Conservation (phyloP, 1,140 invertebrate species). For the Tetranychus cinnabarinus region DNA sequence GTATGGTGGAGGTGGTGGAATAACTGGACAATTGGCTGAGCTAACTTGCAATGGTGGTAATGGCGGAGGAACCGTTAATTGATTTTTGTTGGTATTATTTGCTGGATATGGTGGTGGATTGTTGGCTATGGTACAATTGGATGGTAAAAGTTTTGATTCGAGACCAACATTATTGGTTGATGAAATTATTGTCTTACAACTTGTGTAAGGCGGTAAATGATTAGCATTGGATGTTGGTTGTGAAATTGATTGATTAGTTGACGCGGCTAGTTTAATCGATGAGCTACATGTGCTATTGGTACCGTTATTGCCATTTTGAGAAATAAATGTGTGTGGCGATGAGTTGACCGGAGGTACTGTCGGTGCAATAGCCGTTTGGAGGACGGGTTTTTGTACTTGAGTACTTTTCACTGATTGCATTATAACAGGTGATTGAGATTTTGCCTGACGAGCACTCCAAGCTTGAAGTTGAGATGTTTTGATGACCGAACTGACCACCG, state of each 20-base stretch:
- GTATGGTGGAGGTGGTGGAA: neutral
- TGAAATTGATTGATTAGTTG: neutral
- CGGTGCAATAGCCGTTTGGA: slow-evolving; percentile 77
- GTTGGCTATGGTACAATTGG: neutral
- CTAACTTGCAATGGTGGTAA: slow-evolving; percentile 15
- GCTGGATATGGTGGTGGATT: slow-evolving; percentile 9
- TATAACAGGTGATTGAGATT: slow-evolving; percentile 41
- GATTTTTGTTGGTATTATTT: slow-evolving; percentile 3
- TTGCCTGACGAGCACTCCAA: slow-evolving; percentile 34
- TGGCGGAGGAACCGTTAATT: slow-evolving; percentile 15
- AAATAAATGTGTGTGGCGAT: neutral
- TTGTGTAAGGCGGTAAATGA: neutral
- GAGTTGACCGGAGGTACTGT: slow-evolving; percentile 21
- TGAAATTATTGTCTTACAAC: neutral
- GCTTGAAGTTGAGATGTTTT: slow-evolving; percentile 16
- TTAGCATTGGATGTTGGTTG: neutral
- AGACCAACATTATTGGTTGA: neutral
- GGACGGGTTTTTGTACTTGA: slow-evolving; percentile 55
- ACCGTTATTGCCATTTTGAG: neutral
- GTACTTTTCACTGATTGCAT: slow-evolving; percentile 89
- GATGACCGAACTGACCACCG: slow-evolving; percentile 1
- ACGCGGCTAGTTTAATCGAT: neutral
- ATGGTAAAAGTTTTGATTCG: neutral
- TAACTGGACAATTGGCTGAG: neutral
- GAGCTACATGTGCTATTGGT: neutral